A percentile compares a stretch with the other conserved stretches of the same genome.
Evolutionary conservation across 2,797 vertebrate species (phyloP).

Genomic region (Echeneis naucrates): DNA sequence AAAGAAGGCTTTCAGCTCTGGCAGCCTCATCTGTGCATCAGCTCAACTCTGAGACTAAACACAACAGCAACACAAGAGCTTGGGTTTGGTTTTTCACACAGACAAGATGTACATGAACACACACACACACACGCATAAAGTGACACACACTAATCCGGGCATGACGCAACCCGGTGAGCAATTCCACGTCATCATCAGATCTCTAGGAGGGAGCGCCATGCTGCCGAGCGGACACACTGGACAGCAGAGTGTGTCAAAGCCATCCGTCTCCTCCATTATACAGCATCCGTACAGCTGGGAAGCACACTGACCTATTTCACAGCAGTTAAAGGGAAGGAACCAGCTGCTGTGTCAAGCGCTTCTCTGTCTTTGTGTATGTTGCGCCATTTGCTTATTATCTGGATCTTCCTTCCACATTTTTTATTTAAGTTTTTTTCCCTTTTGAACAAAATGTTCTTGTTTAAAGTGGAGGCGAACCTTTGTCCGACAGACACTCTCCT

Average conservation of each 20-base stretch:
- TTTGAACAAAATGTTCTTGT: not conserved
- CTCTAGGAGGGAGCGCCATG: conserved; percentile 34
- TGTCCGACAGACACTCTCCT: too few relatives aligned
- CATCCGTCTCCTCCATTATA: not conserved
- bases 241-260: conserved; percentile 2
- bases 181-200: conserved; percentile 60
- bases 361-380: conserved; percentile 2
- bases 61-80: not conserved
- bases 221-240: conserved; percentile 20
- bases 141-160: conserved; percentile 43
- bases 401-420: too few relatives aligned
- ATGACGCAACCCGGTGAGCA: conserved; percentile 63
- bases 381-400: too few relatives aligned
- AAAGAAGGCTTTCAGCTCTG: conserved; percentile 8
- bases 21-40: not conserved
- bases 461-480: too few relatives aligned
- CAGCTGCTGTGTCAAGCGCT: not conserved
- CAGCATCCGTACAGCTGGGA: conserved; percentile 2
- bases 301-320: conserved; percentile 43
- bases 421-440: too few relatives aligned
- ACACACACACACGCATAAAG: conserved; percentile 4
- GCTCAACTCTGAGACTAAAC: not conserved
- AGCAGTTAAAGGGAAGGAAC: not conserved
- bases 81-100: conserved; percentile 10
- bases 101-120: not conserved